phyloP scores from a whole-genome alignment of 2,888 invertebrate genomes.

The Andricus curvator region DNA sequence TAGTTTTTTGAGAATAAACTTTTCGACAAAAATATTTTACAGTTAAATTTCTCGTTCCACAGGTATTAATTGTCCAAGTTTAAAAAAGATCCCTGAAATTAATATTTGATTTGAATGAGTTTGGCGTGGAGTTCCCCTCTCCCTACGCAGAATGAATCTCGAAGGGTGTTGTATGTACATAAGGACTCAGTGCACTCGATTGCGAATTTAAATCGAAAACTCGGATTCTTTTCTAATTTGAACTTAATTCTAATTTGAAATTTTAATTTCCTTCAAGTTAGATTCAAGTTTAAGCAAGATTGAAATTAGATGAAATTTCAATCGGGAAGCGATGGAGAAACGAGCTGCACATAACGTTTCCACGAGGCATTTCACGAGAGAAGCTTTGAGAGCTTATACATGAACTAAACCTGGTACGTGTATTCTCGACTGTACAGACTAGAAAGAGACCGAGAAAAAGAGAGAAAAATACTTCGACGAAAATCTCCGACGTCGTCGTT shows the following conservation, averaged over 20 bases:
- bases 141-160: background rate
- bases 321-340: conserved; percentile 9
- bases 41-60: background rate
- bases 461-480: conserved; percentile 39
- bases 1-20: no score
- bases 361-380: conserved; percentile 66
- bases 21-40: no score
- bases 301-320: background rate
- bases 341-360: conserved; percentile 60
- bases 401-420: conserved; percentile 57
- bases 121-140: background rate
- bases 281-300: background rate
- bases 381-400: conserved; percentile 69
- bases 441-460: conserved; percentile 38
- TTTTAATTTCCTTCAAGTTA: background rate
- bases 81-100: no score
- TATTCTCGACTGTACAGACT: conserved; percentile 70
- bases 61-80: background rate
- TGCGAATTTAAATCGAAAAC: background rate
- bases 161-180: background rate
- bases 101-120: background rate
- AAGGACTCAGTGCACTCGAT: background rate
- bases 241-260: background rate
- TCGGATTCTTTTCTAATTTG: background rate
- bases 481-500: conserved; percentile 47